Conservation (phyloP, 1,140 invertebrate species). For the Pogonomyrmex californicus region DNA sequence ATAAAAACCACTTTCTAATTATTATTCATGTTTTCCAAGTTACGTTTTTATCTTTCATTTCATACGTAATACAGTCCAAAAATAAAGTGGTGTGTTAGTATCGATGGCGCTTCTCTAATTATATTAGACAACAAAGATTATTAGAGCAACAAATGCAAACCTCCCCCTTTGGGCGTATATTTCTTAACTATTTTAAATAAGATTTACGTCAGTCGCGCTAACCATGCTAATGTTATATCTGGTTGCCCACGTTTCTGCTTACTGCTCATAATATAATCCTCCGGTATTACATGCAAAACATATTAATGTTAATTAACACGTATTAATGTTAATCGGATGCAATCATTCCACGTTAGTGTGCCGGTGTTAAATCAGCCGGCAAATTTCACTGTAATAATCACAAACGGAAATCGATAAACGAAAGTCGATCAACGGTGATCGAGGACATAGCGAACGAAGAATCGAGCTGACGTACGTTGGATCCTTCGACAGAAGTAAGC, state of each 20-base stretch:
- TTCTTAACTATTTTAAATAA: conserved; percentile 49
- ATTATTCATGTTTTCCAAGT: too few species aligned
- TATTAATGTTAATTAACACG: conserved; percentile 61
- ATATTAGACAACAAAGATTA: too few species aligned
- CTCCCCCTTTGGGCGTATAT: background rate
- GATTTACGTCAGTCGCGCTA: conserved; percentile 31
- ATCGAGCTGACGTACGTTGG: conserved; percentile 5
- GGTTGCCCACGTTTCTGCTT: conserved; percentile 21
- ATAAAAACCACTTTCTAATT: too few species aligned
- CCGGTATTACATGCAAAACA: conserved; percentile 59
- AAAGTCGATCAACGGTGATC: conserved; percentile 10
- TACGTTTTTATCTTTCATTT: too few species aligned
- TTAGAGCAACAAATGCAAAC: background rate
- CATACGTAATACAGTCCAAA: too few species aligned
- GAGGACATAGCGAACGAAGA: background rate
- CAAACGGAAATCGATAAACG: conserved; percentile 2
- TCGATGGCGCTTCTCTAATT: too few species aligned
- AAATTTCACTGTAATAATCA: conserved; percentile 36
- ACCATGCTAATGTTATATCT: conserved; percentile 19
- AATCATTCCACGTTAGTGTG: conserved; percentile 47
- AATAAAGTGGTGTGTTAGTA: too few species aligned
- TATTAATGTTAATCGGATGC: conserved; percentile 64
- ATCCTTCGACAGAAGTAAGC: conserved; percentile 27
- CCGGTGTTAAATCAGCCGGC: conserved; percentile 37
- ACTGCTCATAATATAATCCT: conserved; percentile 40